These are phyloP conservation scores for Epistrophe eligans DNA, from an alignment of 2,888 invertebrate genomes.

Conservation along the genomic window DNA sequence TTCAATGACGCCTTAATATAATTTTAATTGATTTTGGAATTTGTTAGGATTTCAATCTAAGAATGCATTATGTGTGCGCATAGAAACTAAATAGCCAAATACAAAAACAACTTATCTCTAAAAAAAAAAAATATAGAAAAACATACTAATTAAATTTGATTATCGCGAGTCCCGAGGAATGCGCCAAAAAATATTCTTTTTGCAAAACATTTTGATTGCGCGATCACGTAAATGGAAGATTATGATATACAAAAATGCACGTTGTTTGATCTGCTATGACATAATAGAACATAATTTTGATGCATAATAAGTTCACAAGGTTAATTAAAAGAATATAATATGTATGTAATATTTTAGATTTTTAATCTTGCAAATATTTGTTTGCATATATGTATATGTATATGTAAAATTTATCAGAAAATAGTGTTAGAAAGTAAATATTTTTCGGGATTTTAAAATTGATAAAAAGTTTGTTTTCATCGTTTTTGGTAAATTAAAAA, in stretches of 20 bases:
- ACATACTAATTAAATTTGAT: background rate
- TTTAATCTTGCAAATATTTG: background rate
- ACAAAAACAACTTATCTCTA: background rate
- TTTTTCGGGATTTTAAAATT: background rate
- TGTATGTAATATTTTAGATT: background rate
- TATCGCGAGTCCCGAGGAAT: background rate
- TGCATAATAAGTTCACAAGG: slow-evolving; percentile 19
- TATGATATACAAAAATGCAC: background rate
- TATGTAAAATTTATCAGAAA: background rate
- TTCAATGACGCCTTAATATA: no score
- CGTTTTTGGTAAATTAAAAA: no score
- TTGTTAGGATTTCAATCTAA: background rate
- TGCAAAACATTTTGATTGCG: background rate
- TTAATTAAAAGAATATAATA: background rate
- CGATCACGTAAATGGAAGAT: background rate
- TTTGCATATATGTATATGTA: background rate
- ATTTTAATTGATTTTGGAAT: no score
- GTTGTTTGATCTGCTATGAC: background rate
- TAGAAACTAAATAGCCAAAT: background rate
- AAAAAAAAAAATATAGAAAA: background rate
- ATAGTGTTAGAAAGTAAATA: no score
- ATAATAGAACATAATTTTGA: background rate
- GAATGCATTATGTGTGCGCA: background rate
- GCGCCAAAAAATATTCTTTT: background rate
- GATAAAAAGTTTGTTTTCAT: background rate